Conservation (phyloP, 23 tunicate genomes). For the Clavelina lepadiformis region DNA sequence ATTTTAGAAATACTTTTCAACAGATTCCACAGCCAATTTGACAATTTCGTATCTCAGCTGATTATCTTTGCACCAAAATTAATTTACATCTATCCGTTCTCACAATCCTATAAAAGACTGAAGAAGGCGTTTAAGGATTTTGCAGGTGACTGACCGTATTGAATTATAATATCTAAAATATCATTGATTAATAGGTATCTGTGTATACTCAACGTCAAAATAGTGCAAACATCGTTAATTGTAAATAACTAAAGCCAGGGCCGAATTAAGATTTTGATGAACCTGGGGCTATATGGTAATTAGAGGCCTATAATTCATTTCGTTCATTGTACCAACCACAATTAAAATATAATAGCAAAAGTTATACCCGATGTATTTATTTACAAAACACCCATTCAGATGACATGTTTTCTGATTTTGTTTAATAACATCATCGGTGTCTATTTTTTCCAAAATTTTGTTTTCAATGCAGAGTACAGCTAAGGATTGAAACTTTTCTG, state of each 20-base stretch:
- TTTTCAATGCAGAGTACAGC: not conserved
- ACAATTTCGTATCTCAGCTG: too few relatives aligned
- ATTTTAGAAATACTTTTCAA: too few relatives aligned
- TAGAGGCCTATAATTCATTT: not conserved
- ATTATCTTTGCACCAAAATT: too few relatives aligned
- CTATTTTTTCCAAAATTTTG: not conserved
- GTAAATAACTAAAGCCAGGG: not conserved
- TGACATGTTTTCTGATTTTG: not conserved
- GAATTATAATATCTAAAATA: too few relatives aligned
- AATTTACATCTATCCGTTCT: too few relatives aligned
- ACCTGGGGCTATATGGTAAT: not conserved
- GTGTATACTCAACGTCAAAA: too few relatives aligned
- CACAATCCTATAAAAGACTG: too few relatives aligned
- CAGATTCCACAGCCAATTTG: too few relatives aligned
- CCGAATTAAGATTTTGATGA: not conserved
- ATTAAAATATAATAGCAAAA: not conserved
- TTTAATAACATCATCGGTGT: not conserved
- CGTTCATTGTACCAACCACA: slow-evolving; percentile 3
- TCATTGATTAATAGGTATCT: too few relatives aligned
- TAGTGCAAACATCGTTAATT: too few relatives aligned
- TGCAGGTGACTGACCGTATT: too few relatives aligned
- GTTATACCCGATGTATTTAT: not conserved
- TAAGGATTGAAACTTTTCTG: not conserved
- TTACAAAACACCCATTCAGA: not conserved
- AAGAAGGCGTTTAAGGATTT: too few relatives aligned